Base-by-base conservation (phyloP, 2,888 invertebrate genomes). In the Junonia oenone region DNA sequence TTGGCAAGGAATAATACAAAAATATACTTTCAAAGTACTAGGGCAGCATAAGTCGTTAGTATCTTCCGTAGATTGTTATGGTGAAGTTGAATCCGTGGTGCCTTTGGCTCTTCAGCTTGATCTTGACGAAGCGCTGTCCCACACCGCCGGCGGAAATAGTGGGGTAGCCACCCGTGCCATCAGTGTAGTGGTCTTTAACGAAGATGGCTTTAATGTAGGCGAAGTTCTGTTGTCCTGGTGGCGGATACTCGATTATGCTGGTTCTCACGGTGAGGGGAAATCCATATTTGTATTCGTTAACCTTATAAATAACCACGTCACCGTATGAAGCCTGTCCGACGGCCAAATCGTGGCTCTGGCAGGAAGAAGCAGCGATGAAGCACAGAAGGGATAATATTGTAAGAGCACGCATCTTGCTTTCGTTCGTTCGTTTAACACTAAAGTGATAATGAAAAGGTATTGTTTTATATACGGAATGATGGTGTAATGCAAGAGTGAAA, bases 91-190 rank as follows among this genome's bases (percentile, higher is more conserved):
- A 75, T 0, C 90, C 88, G 43, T 60, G 50, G 1, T 76, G 70
- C 22, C 86, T 70, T 61, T 90, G 90, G 33, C 87, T 83, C 67
- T 87, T 87, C 62, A 91, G 63, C 55, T 89, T 85, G 56, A 91
- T 75, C 49, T 83, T 87, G 22, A 79, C 82, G 52, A 83, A 85
- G 9, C 78, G 72, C 56, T 86, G 85, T 0, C 90, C 90, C 0
- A 91, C 63, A 0, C 91, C 91, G 1, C 91, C 91, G 0, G 84
- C 64, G 0, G 78, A 73, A 2, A 91, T 63, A 0, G 78, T 76
- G 0, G 89, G 81, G 37, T 81, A 90, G 0, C 89, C 89, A 0
- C 89, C 89, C 0, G 66, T 63, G 0, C 89, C 89, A 22, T 87
- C 84, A 0, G 55, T 66, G 0, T 75, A 66, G 31, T 90, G 72